Conservation (phyloP, 2,888 invertebrate genomes). For the Buathra laborator region DNA sequence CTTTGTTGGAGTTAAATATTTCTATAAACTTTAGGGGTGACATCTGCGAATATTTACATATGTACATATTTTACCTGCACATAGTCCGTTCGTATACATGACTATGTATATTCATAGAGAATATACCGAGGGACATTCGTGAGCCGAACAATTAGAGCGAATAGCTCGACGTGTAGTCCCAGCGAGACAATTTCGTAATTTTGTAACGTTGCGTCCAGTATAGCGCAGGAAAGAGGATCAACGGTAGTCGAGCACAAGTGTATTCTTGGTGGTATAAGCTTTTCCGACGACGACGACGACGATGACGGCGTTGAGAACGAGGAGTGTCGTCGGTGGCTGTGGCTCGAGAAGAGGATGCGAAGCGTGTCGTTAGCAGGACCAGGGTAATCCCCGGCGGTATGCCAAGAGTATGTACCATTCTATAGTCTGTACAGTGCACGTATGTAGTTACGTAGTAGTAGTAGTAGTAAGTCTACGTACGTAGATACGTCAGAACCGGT, state of each 20-base stretch:
- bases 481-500: not conserved
- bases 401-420: slow-evolving; percentile 54
- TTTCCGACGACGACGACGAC: slow-evolving; percentile 37
- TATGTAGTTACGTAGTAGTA: not conserved
- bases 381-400: slow-evolving; percentile 66
- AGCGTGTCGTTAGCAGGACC: slow-evolving; percentile 66
- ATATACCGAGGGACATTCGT: slow-evolving; percentile 3
- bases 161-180: slow-evolving; percentile 43
- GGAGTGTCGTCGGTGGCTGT: slow-evolving; percentile 55
- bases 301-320: slow-evolving; percentile 35
- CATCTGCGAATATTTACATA: not conserved
- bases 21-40: not conserved
- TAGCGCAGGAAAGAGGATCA: slow-evolving; percentile 30
- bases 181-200: slow-evolving; percentile 62
- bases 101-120: not conserved
- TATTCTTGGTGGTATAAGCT: slow-evolving; percentile 58
- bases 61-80: slow-evolving; percentile 15
- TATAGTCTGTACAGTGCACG: not conserved
- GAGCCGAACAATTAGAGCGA: slow-evolving; percentile 58
- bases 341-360: slow-evolving; percentile 63
- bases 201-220: slow-evolving; percentile 47
- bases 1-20: not conserved
- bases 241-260: slow-evolving; percentile 24
- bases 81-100: not conserved
- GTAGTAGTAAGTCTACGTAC: not conserved